Base-by-base conservation (phyloP, 2,888 invertebrate genomes). In the Nomada lathburiana region DNA sequence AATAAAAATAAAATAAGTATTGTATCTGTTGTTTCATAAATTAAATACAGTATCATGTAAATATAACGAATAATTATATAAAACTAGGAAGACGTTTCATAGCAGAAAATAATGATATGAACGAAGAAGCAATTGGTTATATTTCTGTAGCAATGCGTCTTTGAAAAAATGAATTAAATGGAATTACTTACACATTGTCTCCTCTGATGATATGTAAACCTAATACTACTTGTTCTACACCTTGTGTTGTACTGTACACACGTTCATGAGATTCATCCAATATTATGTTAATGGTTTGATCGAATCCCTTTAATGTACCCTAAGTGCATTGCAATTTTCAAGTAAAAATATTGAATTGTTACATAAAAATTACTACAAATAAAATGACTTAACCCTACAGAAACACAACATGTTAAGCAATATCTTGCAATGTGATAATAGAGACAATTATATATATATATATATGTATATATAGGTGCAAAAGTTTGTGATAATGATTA, bases 281-380 rank as follows among this genome's bases (percentile, higher is more conserved):
- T 90, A 99, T 99, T 86, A 99, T 95, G 93, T 99, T 99, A 87
- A 99, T 98, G n/a, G 99, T 98, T 94, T 99, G 99, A 94, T 99
- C 99, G 94, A 99, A 99, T 47, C 99, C 99, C 94, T 99, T 99
- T 83, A 99, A 94, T 0, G 98, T 98, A 63, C 99, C 99, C 97
- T 97, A 89, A 82, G 94, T 94, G 81, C 73, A 81, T 77, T 83
- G 77, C 5, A 68, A 63, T 71, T 42, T 67, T 50, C 44, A 36
- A 44, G 11, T 29, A 23, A 29, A 26, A 53, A 16, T 36, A 36
- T 26, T 42, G 1, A 36, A 36, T 57, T 29, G n/a, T 29, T 20
- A 23, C 2, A 5, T 16, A 13, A 5, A 11, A 18, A 23, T 18
- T 20, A n/a, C 9, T 42, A 23, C 1, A 47, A 13, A 1, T 63